Evolutionary conservation across 2,797 vertebrate genomes (phyloP), one percentile per base, ranked within the genome.

Genomic region (Hippocampus kuda): DNA sequence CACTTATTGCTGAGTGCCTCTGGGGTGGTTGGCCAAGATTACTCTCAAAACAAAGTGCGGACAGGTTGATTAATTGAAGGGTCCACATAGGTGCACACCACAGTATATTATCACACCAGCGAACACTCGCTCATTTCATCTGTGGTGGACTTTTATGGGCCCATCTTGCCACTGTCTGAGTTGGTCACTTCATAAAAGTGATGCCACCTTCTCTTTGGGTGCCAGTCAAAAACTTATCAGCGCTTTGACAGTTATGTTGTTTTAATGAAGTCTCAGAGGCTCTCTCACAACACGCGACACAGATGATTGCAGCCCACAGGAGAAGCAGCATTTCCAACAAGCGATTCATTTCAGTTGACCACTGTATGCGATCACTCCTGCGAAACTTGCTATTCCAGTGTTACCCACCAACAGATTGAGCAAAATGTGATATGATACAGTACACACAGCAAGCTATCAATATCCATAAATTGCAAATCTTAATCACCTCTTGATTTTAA

Each of bases 11-110:
- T 87, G 88, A 90, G 85, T 90, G 89, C 89, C 88, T 87, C 88
- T 90, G 83, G 83, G 83, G 85, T 85, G 84, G 87, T 89, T 83
- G 89, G 88, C 84, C 83, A 79, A 88, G 89, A 90, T 91, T 91
- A 88, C 90, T 91, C 88, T 91, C 81, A 86, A 91, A 92, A 92
- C 91, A 91, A 87, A 89, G 89, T 89, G 89, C 72, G 81, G 90
- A 91, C 89, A 91, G 89, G 81, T 89, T 91, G 91, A 92, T 92
- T 91, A 92, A 91, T 90, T 88, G 87, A 80, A 85, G 86, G 87
- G 87, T 88, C 89, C 79, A 74, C 81, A 75, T 82, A 89, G 88
- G 89, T 89, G 87, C 77, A 72, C 81, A 75, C 78, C 38, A 80
- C 87, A 86, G 84, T 91, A 86, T 90, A 89, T 91, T 90, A 90